Conservation (phyloP, 2,797 vertebrate genomes). For the Zalophus californianus region DNA sequence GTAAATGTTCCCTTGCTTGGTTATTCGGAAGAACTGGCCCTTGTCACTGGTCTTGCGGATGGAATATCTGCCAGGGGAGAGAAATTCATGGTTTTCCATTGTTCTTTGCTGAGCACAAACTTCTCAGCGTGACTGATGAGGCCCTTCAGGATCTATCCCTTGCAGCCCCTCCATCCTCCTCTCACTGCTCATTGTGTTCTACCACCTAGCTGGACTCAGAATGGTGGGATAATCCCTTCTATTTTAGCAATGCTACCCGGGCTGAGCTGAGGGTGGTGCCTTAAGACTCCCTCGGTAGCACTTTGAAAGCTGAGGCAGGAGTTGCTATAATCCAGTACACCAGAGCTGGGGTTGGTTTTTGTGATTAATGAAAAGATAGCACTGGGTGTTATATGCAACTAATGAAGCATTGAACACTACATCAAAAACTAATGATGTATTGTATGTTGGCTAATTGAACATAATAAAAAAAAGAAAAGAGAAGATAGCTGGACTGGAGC, state of each 20-base stretch:
- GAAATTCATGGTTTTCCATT: slow-evolving; percentile 12
- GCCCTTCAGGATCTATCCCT: neutral
- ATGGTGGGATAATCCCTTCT: neutral
- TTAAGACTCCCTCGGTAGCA: neutral
- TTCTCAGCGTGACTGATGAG: neutral
- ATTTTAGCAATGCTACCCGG: neutral
- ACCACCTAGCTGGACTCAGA: neutral
- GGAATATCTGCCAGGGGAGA: slow-evolving; percentile 85
- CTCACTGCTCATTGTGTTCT: neutral
- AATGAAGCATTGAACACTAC: neutral
- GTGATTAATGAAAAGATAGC: neutral
- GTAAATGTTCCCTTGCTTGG: slow-evolving; percentile 84
- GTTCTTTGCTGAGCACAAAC: neutral
- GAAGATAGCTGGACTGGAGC: neutral
- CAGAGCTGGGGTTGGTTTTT: neutral
- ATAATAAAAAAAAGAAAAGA: neutral
- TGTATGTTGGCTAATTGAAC: neutral
- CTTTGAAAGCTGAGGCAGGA: neutral
- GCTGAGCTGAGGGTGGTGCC: neutral
- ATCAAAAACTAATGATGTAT: neutral
- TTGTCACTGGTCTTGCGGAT: slow-evolving; percentile 86
- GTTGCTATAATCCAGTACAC: neutral
- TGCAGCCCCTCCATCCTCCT: neutral
- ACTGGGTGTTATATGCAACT: neutral
- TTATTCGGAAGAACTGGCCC: slow-evolving; percentile 84